Evolutionary conservation across 2,113 vertebrate genomes (phyloP).

Genomic region (Onychostoma macrolepis): DNA sequence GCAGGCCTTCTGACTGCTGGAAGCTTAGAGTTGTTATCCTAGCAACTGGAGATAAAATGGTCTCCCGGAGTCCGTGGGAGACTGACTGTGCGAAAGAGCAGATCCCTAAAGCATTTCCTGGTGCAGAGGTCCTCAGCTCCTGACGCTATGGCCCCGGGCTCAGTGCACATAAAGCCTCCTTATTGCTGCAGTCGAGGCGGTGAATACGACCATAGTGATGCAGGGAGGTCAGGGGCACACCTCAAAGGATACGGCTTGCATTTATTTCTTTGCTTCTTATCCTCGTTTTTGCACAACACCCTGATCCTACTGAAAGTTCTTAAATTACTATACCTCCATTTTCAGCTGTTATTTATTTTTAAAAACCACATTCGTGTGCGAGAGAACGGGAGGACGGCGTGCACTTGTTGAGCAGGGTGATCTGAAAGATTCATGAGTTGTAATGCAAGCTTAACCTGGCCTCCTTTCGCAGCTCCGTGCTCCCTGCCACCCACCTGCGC

Average conservation of each 20-base stretch:
- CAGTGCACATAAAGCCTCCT: slow-evolving; percentile 69
- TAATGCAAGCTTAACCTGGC: slow-evolving; percentile 61
- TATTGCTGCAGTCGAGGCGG: slow-evolving; percentile 67
- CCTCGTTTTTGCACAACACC: slow-evolving; percentile 50
- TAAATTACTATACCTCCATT: slow-evolving; percentile 53
- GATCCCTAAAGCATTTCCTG: slow-evolving; percentile 72
- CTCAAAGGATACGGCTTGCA: slow-evolving; percentile 63
- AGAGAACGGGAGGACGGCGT: slow-evolving; percentile 41
- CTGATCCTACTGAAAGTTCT: slow-evolving; percentile 54
- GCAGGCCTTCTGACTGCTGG: slow-evolving; percentile 64
- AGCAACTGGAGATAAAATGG: slow-evolving; percentile 70
- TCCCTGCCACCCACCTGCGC: slow-evolving; percentile 32
- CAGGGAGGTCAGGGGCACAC: slow-evolving; percentile 66
- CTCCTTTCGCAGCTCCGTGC: slow-evolving; percentile 22
- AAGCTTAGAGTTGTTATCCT: slow-evolving; percentile 72
- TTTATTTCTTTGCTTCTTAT: slow-evolving; percentile 61
- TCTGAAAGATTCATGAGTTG: slow-evolving; percentile 61
- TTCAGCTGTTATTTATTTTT: slow-evolving; percentile 11
- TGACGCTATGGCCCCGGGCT: slow-evolving; percentile 69
- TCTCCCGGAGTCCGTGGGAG: slow-evolving; percentile 70
- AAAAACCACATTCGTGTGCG: not conserved
- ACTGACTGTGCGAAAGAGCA: slow-evolving; percentile 66
- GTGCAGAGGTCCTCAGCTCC: slow-evolving; percentile 70
- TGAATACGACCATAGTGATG: slow-evolving; percentile 59
- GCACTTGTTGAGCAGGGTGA: slow-evolving; percentile 56